Evolutionary conservation across 2,113 vertebrate genomes (phyloP).

Genomic region (Hiodon alosoides): DNA sequence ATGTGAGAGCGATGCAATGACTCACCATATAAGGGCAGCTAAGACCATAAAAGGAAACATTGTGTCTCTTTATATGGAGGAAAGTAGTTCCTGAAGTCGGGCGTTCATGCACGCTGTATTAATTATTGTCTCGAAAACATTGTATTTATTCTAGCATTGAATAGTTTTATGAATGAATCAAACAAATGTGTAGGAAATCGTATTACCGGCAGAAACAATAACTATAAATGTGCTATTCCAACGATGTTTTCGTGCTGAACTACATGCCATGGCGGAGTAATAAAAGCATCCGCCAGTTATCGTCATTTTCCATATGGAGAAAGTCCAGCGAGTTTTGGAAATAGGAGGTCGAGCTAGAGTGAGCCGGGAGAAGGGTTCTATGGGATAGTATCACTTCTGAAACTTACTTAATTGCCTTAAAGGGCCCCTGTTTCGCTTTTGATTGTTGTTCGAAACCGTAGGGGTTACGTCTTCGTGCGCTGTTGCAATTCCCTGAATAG

Average conservation of each 20-base stretch:
- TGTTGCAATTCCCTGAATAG: slow-evolving; percentile 26
- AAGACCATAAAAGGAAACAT: slow-evolving; percentile 82
- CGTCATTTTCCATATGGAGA: slow-evolving; percentile 49
- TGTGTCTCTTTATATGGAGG: slow-evolving; percentile 82
- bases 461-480: slow-evolving; percentile 2
- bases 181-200: not conserved
- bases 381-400: slow-evolving; percentile 40
- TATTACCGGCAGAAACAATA: not conserved
- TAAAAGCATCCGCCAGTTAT: not conserved
- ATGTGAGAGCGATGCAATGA: slow-evolving; percentile 61
- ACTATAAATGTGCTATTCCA: not conserved
- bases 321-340: slow-evolving; percentile 24
- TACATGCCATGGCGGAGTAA: slow-evolving; percentile 41
- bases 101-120: slow-evolving; percentile 2
- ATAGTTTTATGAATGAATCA: too few relatives aligned
- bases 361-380: slow-evolving; percentile 16
- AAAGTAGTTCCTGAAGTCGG: slow-evolving; percentile 54
- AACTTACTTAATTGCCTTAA: slow-evolving; percentile 34
- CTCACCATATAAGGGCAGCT: slow-evolving; percentile 79
- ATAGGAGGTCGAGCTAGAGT: slow-evolving; percentile 35
- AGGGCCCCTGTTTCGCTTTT: not conserved
- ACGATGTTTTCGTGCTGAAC: not conserved
- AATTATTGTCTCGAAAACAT: not conserved
- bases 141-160: not conserved
- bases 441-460: not conserved